Base-by-base conservation (phyloP, 2,888 invertebrate genomes). In the Cerceris ruficornis region DNA sequence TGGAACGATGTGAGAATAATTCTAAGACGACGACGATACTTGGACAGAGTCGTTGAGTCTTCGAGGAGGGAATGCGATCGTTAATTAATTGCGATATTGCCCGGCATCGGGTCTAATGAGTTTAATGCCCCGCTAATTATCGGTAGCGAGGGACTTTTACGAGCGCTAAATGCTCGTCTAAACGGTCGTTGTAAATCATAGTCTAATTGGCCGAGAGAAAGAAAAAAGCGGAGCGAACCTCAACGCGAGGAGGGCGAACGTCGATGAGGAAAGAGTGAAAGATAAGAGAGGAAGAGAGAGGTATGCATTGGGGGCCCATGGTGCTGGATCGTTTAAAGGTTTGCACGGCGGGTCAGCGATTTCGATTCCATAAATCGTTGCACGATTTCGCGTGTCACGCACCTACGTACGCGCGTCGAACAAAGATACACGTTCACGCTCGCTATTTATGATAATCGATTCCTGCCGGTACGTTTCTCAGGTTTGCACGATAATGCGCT, bases 111-210 rank as follows among this genome's bases (percentile, higher is more conserved):
- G 50, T 61, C 77, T 86, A 85, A 88, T 86, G 87, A 88, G 80
- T 86, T 86, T 87, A 87, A 88, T 86, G 80, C 76, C 65, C 72
- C 50, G 68, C 75, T 87, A 86, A 88, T 88, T 86, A 87, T 86
- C 86, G 76, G 84, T 87, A 87, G 86, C 86, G 64, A 61, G 15
- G 64, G 80, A 87, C 77, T 81, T 88, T 88, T 88, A 88, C 85
- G 87, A 85, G 69, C 83, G 77, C 60, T 86, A 83, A 88, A 84
- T 70, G 83, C 77, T 84, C 72, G 52, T 66, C 80, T 80, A 85
- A 87, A 87, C 81, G 86, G 55, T 84, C 82, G 79, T 75, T 83
- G 85, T 88, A 88, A 88, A 88, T 88, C 88, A 88, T 87, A 86
- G 86, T 85, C 77, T 83, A 87, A 87, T 87, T 82, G 85, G 79